A percentile compares a stretch with the other conserved stretches of the same genome.
Evolutionary conservation across 2,888 invertebrate genomes (phyloP).

Genomic region (Sarcophaga rosellei): DNA sequence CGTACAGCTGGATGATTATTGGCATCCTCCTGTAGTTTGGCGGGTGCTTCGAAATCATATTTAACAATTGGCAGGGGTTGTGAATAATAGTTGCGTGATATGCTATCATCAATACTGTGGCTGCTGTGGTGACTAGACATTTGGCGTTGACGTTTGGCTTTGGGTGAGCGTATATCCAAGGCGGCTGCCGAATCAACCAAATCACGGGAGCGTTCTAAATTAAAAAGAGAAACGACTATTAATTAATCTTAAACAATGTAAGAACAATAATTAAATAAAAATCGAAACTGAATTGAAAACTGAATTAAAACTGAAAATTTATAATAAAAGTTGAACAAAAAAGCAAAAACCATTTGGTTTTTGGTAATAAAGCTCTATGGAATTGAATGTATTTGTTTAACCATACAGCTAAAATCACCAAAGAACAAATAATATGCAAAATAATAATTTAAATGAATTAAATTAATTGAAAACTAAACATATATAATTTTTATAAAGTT

Average conservation of each 20-base stretch:
- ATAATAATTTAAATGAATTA: constrained; percentile 20
- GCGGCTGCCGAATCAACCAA: constrained; percentile 77
- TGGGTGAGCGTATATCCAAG: constrained; percentile 78
- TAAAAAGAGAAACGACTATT: background rate
- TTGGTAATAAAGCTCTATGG: constrained; percentile 90
- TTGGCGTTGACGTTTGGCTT: constrained; percentile 79
- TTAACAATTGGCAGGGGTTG: constrained; percentile 80
- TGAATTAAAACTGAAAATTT: constrained; percentile 59
- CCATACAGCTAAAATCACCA: constrained; percentile 90
- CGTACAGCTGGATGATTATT: constrained; percentile 73
- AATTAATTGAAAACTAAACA: constrained; percentile 58
- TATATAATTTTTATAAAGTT: constrained; percentile 31
- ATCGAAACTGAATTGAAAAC: constrained; percentile 20
- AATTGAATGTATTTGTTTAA: constrained; percentile 72
- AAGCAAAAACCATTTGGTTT: constrained; percentile 83
- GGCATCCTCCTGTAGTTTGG: constrained; percentile 46
- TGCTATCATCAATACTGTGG: constrained; percentile 78
- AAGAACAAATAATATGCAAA: constrained; percentile 84
- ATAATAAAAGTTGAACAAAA: constrained; percentile 70
- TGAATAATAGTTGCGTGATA: constrained; percentile 80
- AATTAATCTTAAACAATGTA: background rate
- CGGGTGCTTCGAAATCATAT: constrained; percentile 66
- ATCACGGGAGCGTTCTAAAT: constrained; percentile 79
- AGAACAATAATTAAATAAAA: constrained; percentile 25
- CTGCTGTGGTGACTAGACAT: constrained; percentile 77